Percentiles rank a stretch among this genome's conserved stretches.
Evolutionary conservation across 2,888 invertebrate species (phyloP).

Genomic region (Drosophila paucipuncta): DNA sequence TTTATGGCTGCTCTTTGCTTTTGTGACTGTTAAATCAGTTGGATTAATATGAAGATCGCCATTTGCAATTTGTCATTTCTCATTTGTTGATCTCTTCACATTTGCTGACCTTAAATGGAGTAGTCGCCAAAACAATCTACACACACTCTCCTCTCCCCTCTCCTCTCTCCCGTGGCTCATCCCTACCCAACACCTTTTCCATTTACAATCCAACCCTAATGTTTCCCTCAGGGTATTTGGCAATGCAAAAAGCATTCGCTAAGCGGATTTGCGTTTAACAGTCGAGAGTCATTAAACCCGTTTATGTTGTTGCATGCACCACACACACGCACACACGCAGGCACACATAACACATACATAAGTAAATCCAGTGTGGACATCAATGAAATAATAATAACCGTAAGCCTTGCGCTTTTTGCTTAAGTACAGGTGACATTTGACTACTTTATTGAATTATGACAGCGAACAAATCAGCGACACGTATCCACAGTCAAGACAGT

Average conservation of each 20-base stretch:
- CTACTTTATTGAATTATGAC: constrained; percentile 84
- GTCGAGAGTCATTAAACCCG: constrained; percentile 60
- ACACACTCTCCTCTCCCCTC: not conserved
- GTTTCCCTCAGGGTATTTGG: constrained; percentile 3
- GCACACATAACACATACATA: not conserved
- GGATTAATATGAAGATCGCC: constrained; percentile 6
- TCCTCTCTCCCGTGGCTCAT: not conserved
- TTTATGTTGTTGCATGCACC: constrained; percentile 22
- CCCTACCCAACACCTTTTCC: not conserved
- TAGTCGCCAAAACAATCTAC: constrained; percentile 1
- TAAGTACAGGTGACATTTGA: constrained; percentile 72
- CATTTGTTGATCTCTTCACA: constrained; percentile 11
- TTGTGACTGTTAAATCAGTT: not conserved
- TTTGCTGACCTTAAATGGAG: constrained; percentile 23
- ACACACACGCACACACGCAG: constrained; percentile 3
- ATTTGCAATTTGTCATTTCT: constrained; percentile 8
- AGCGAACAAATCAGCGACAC: constrained; percentile 82
- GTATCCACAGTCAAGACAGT: constrained; percentile 36
- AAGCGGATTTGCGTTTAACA: constrained; percentile 69
- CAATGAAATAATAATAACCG: constrained; percentile 40
- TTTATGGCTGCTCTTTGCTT: not conserved
- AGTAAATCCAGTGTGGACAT: constrained; percentile 12
- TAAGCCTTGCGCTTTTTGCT: constrained; percentile 67
- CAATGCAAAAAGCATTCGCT: constrained; percentile 36
- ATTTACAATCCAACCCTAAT: not conserved